These are phyloP conservation scores for Cetoscarus ocellatus DNA, from an alignment of 2,797 vertebrate genomes.

Conservation along the genomic window DNA sequence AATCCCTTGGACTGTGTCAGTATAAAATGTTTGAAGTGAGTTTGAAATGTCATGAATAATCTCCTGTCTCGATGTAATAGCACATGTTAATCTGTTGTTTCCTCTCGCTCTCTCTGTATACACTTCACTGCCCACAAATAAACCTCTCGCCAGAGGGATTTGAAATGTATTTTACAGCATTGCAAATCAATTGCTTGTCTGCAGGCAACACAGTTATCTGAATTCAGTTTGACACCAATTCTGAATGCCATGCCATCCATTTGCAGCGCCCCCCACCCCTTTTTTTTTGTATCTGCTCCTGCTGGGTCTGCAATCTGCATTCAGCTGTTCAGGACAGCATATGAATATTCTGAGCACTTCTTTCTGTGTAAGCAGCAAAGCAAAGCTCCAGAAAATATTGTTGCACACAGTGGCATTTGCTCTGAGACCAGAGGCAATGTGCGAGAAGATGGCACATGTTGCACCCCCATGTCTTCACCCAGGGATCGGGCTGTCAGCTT, in stretches of 20 bases:
- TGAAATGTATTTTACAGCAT: conserved; percentile 34
- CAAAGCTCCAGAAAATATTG: conserved; percentile 16
- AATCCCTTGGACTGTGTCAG: conserved; percentile 53
- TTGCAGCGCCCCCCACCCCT: conserved; percentile 45
- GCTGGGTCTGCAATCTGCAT: conserved; percentile 60
- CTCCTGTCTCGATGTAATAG: conserved; percentile 43
- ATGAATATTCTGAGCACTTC: conserved; percentile 71
- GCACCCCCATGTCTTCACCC: conserved; percentile 22
- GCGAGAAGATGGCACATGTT: conserved; percentile 18
- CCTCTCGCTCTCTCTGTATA: conserved; percentile 10
- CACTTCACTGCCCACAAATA: conserved; percentile 42
- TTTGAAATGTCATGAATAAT: conserved; percentile 63
- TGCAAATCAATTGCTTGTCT: conserved; percentile 53
- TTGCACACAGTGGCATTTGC: conserved; percentile 49
- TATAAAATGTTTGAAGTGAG: conserved; percentile 57
- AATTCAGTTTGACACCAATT: conserved; percentile 61
- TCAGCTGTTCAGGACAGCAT: conserved; percentile 66
- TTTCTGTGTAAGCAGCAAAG: conserved; percentile 43
- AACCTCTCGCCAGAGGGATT: conserved; percentile 37
- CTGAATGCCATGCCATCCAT: conserved; percentile 56
- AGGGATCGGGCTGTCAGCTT: conserved; percentile 15
- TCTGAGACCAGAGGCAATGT: conserved; percentile 45
- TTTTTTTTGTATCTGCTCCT: conserved; percentile 46
- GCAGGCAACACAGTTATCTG: conserved; percentile 43
- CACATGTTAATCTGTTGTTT: conserved; percentile 56